Base-by-base conservation (phyloP, 2,797 vertebrate genomes). In the Margarornis squamiger region DNA sequence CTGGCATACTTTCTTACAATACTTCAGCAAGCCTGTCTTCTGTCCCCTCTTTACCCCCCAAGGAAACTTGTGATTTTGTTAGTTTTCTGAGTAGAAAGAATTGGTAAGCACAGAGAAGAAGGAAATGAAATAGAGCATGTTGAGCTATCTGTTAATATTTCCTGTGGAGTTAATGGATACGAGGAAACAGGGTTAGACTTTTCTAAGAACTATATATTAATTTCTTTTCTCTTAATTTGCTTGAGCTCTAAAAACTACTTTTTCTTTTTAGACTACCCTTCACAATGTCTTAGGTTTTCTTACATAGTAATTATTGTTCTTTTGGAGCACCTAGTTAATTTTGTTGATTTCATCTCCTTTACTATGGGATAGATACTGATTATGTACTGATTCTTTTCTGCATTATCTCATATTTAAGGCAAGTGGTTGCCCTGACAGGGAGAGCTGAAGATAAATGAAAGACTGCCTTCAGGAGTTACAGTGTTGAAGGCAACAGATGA, bases 51-150 rank as follows among this genome's bases (percentile, higher is more conserved):
- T 74, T 83, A 24, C 39, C 7, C 7, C 1, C 9, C 17, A 72
- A 75, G 66, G 59, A 93, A 85, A 71, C 32, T 39, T 79, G 36
- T 82, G 32, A 70, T 84, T 85, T 92, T 71, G 12, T 74, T 87
- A 18, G 49, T 93, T 92, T 90, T 92, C 72, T 83, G 72, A 93
- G 51, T 77, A 81, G 78, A 61, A 94, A 27, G 34, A 83, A 51
- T 86, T 74, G 71, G 20, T 1, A 75, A 83, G 54, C 29, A 18
- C 7, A 65, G 65, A 77, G 72, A 85, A 67, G 45, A 54, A 91
- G 39, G 59, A 92, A 85, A 51, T 65, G 26, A 30, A 49, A 39
- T 61, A 62, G 77, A 73, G 63, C 24, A 43, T 58, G 49, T 49
- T 91, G 65, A 86, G 67, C 41, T 41, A 30, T 57, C 70, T 75